phyloP scores from a whole-genome alignment of 2,797 vertebrate species.

The Spea hammondii region DNA sequence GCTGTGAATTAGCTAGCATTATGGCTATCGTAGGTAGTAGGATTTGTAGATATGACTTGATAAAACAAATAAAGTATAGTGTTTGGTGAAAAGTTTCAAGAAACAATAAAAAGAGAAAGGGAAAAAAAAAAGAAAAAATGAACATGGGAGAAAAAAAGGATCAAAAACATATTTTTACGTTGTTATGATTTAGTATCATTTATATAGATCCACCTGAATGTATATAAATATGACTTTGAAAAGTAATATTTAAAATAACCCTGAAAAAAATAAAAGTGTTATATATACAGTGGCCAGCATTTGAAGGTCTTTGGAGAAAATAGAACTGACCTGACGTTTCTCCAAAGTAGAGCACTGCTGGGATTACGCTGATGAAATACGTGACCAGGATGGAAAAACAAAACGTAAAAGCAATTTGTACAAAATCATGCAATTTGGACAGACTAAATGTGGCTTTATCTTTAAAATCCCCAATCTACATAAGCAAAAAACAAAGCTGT shows the following conservation, averaged over 20 bases:
- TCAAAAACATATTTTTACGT: too few relatives aligned
- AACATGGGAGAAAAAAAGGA: too few relatives aligned
- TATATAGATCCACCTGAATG: conserved; percentile 4
- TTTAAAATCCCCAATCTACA: conserved; percentile 39
- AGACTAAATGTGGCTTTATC: conserved; percentile 13
- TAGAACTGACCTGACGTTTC: conserved; percentile 32
- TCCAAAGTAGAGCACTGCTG: conserved; percentile 29
- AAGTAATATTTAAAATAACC: conserved; percentile 14
- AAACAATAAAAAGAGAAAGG: background rate
- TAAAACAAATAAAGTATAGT: too few relatives aligned
- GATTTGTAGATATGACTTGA: too few relatives aligned
- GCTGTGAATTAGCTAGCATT: too few relatives aligned
- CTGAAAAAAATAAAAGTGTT: conserved; percentile 23
- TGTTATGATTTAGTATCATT: background rate
- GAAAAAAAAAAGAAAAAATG: background rate
- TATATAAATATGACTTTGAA: background rate
- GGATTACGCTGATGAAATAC: conserved; percentile 46
- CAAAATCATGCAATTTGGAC: conserved; percentile 38
- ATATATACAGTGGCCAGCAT: conserved; percentile 6
- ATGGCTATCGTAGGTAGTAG: too few relatives aligned
- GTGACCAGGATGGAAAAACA: conserved; percentile 38
- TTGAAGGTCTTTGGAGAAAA: conserved; percentile 13
- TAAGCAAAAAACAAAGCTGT: conserved; percentile 37
- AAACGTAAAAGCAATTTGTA: conserved; percentile 47
- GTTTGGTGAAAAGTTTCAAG: too few relatives aligned